Evolutionary conservation across 2,113 vertebrate genomes (phyloP).

Genomic region (Tragulus kanchil): DNA sequence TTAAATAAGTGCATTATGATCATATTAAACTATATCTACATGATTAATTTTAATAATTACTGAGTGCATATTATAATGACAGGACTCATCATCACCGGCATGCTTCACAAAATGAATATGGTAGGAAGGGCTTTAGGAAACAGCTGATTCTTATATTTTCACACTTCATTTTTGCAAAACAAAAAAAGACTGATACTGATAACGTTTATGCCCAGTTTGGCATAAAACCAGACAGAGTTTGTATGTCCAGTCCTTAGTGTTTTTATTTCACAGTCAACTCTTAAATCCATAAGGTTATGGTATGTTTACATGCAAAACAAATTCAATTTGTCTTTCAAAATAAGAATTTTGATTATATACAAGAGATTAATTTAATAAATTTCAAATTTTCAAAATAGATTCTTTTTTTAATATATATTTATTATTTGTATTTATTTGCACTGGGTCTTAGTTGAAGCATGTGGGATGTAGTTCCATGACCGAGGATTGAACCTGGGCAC

Average conservation of each 20-base stretch:
- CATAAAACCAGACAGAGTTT: background rate
- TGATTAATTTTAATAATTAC: conserved; percentile 31
- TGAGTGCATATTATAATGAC: background rate
- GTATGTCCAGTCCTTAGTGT: background rate
- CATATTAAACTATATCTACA: background rate
- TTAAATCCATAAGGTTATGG: background rate
- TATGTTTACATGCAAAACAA: background rate
- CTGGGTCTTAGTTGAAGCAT: too few relatives aligned
- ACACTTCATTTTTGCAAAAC: background rate
- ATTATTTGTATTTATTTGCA: too few relatives aligned
- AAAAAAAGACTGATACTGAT: background rate
- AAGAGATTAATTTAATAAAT: background rate
- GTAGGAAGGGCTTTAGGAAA: background rate
- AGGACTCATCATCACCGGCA: background rate
- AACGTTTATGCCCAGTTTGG: background rate
- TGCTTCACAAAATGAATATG: background rate
- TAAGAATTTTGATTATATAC: background rate
- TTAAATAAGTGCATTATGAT: background rate
- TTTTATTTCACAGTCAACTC: background rate
- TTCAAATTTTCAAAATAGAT: background rate
- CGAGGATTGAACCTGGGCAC: too few relatives aligned
- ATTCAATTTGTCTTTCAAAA: background rate
- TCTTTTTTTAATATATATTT: background rate
- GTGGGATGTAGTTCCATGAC: too few relatives aligned
- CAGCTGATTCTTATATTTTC: background rate